Evolutionary conservation across 1,140 invertebrate genomes (phyloP).

Genomic region (Sycophaga agraensis): DNA sequence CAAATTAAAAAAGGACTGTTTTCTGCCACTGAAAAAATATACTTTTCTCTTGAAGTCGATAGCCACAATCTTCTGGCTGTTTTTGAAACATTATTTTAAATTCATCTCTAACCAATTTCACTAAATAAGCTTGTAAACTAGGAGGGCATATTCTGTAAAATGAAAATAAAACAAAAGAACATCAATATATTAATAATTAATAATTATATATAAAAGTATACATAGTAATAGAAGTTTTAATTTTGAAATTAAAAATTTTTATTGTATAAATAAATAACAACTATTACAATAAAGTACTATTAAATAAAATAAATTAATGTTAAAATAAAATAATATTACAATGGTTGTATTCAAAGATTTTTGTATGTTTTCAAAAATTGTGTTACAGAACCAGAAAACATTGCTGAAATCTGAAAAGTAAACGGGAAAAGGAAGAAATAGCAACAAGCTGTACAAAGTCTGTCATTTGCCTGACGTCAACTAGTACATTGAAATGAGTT

Average conservation of each 20-base stretch:
- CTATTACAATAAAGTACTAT: background rate
- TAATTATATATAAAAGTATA: background rate
- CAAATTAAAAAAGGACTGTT: background rate
- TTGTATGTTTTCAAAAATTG: too few species aligned
- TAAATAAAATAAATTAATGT: too few species aligned
- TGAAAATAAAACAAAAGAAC: background rate
- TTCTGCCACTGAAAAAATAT: slow-evolving; percentile 39
- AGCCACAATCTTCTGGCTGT: slow-evolving; percentile 65
- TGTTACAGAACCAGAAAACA: too few species aligned
- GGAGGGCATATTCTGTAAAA: slow-evolving; percentile 69
- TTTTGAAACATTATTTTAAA: slow-evolving; percentile 64
- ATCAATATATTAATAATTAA: background rate
- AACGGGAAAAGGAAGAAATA: too few species aligned
- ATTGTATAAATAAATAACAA: background rate
- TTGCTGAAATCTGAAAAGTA: too few species aligned
- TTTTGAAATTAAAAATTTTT: background rate
- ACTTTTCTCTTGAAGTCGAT: slow-evolving; percentile 62
- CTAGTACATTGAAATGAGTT: slow-evolving; percentile 51
- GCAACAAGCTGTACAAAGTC: too few species aligned
- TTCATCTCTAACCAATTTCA: slow-evolving; percentile 67
- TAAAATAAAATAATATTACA: too few species aligned
- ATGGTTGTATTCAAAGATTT: too few species aligned
- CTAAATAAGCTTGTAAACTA: slow-evolving; percentile 65
- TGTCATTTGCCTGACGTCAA: too few species aligned
- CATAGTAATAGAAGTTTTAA: background rate